Evolutionary conservation across 2,113 vertebrate genomes (phyloP).

Genomic region (Patagioenas fasciata): DNA sequence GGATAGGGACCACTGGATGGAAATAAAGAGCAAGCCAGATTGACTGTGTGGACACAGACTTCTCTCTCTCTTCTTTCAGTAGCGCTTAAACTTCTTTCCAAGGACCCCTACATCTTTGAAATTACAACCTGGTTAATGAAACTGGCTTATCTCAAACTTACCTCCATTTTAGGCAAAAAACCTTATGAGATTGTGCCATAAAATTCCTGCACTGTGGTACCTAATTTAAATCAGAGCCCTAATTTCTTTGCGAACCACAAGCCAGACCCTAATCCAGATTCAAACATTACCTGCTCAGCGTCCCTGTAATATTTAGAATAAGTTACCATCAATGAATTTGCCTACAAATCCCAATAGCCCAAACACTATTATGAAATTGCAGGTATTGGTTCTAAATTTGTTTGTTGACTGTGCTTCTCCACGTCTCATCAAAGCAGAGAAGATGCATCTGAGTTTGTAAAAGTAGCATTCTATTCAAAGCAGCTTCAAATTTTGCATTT

Average conservation of each 20-base stretch:
- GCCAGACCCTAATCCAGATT: not conserved
- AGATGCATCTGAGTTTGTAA: not conserved
- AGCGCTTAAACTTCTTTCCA: not conserved
- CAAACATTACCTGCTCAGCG: not conserved
- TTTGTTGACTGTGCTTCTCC: not conserved
- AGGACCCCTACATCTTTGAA: not conserved
- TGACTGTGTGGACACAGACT: not conserved
- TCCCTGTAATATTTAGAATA: not conserved
- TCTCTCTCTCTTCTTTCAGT: not conserved
- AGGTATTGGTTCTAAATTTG: not conserved
- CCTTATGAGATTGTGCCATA: not conserved
- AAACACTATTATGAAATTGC: not conserved
- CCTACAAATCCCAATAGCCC: not conserved
- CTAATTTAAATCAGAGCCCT: not conserved
- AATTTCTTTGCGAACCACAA: not conserved
- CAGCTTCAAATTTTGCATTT: not conserved
- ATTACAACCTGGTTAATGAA: not conserved
- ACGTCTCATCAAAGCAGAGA: not conserved
- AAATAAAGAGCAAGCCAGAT: not conserved
- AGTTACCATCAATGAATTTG: not conserved
- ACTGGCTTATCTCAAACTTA: not conserved
- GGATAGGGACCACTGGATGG: not conserved
- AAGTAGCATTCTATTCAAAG: not conserved
- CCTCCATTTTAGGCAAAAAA: not conserved
- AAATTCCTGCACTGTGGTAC: not conserved